A percentile compares a stretch with the other conserved stretches of the same genome.
These are phyloP conservation scores for Chrysina gloriosa DNA, from an alignment of 2,888 invertebrate genomes.

Conservation along the genomic window DNA sequence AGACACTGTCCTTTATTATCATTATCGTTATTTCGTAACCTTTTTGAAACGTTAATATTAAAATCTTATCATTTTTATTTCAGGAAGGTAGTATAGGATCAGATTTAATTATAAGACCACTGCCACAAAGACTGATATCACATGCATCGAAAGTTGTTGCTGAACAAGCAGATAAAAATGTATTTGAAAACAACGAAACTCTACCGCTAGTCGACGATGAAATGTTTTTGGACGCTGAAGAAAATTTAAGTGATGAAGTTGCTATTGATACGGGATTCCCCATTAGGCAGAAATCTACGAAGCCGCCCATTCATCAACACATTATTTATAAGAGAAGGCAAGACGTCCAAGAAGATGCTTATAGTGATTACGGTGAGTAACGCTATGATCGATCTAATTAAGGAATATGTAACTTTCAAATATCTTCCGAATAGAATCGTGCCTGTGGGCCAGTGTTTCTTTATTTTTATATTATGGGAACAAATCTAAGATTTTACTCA, in stretches of 20 bases:
- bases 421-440: neutral
- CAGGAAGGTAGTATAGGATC: slow-evolving; percentile 95
- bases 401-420: neutral
- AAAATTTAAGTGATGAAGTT: slow-evolving; percentile 73
- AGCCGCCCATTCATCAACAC: slow-evolving; percentile 67
- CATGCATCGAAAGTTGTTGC: neutral
- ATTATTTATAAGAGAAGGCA: slow-evolving; percentile 79
- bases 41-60: too few relatives aligned
- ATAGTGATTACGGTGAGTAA: slow-evolving; percentile 84
- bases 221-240: slow-evolving; percentile 77
- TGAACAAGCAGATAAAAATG: slow-evolving; percentile 16
- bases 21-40: too few relatives aligned
- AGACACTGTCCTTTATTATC: too few relatives aligned
- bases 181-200: slow-evolving; percentile 49
- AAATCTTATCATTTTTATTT: slow-evolving; percentile 38
- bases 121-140: slow-evolving; percentile 75
- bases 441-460: neutral
- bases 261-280: slow-evolving; percentile 74
- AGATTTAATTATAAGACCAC: slow-evolving; percentile 87
- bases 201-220: slow-evolving; percentile 70
- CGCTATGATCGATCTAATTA: neutral
- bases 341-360: slow-evolving; percentile 70
- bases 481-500: neutral
- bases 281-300: slow-evolving; percentile 61
- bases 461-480: neutral